These are phyloP conservation scores for Parazoanthus darwini DNA, from an alignment of 92 coral and sea anemone species.

Conservation along the genomic window DNA sequence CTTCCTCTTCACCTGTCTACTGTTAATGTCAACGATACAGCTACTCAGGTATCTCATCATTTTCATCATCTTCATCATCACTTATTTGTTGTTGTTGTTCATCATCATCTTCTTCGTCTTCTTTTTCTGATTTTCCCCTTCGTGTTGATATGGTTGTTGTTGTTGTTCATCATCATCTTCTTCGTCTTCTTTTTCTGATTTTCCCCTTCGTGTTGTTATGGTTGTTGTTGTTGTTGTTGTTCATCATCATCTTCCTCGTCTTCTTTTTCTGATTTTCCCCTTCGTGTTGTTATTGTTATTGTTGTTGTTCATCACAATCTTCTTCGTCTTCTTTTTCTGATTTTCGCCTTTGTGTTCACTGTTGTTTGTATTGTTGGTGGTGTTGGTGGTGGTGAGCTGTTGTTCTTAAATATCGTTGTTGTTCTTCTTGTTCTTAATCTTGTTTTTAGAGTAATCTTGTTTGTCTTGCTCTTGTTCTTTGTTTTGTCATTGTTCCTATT, in stretches of 20 bases:
- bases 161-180: too few relatives aligned
- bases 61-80: neutral
- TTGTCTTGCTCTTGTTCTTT: neutral
- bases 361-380: neutral
- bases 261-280: too few relatives aligned
- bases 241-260: too few relatives aligned
- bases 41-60: slow-evolving; percentile 67
- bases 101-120: too few relatives aligned
- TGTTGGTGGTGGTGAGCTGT: too few relatives aligned
- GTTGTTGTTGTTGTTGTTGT: neutral
- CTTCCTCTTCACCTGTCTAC: slow-evolving; percentile 90
- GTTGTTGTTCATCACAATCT: neutral
- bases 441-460: too few relatives aligned
- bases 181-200: too few relatives aligned
- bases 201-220: neutral
- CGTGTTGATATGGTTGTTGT: neutral
- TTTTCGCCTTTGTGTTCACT: too few relatives aligned
- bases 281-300: neutral
- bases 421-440: neutral
- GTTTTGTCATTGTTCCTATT: too few relatives aligned
- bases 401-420: neutral
- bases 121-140: too few relatives aligned
- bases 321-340: too few relatives aligned
- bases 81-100: neutral
- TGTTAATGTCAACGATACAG: slow-evolving; percentile 73